Evolutionary conservation across 37 sponge, comb jelly and placozoan species (phyloP).

Genomic region (Bolinopsis microptera): DNA sequence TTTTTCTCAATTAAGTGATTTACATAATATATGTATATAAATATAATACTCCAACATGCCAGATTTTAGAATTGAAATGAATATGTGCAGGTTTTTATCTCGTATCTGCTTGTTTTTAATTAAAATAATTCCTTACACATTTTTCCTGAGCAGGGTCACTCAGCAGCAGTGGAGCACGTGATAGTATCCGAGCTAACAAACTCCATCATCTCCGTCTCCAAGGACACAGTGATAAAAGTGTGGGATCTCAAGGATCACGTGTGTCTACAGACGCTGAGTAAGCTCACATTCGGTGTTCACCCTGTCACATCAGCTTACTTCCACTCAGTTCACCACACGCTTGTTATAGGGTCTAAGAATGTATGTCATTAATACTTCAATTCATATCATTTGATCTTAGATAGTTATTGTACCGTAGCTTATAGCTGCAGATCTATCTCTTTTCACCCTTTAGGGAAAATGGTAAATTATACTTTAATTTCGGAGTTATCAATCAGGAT

Average conservation of each 20-base stretch:
- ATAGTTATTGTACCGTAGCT: too few species aligned
- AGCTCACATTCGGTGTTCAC: constrained; percentile 35
- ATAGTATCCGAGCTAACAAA: constrained; percentile 69
- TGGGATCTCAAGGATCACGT: constrained; percentile 87
- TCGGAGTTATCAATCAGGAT: too few species aligned
- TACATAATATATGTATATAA: too few species aligned
- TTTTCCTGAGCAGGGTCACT: constrained; percentile 77
- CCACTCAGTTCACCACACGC: constrained; percentile 71
- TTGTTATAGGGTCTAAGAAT: constrained; percentile 78
- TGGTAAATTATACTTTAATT: too few species aligned
- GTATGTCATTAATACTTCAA: constrained; percentile 35
- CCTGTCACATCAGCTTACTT: constrained; percentile 76
- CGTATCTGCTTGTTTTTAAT: too few species aligned
- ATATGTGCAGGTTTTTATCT: too few species aligned
- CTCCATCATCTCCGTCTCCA: constrained; percentile 83
- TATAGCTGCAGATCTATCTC: too few species aligned
- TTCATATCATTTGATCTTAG: too few species aligned
- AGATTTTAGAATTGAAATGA: too few species aligned
- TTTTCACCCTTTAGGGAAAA: too few species aligned
- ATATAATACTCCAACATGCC: too few species aligned
- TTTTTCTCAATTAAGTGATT: neutral
- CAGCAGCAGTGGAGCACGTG: constrained; percentile 76
- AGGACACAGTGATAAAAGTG: constrained; percentile 82
- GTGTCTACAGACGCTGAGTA: constrained; percentile 79
- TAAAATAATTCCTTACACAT: too few species aligned